phyloP scores from a whole-genome alignment of 2,888 invertebrate species.

The Hemicrepidius hirtus region DNA sequence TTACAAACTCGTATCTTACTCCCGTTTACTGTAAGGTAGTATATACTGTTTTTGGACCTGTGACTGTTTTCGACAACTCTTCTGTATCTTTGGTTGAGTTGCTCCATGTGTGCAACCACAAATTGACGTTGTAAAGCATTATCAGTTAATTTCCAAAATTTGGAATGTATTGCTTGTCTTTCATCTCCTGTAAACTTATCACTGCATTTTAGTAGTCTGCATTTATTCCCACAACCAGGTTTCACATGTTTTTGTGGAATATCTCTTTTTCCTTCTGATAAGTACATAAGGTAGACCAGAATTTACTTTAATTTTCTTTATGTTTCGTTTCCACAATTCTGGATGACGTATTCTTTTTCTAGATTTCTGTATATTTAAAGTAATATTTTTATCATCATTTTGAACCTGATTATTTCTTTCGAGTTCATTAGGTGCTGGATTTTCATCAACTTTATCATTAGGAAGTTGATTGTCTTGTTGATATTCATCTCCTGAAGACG shows the following conservation, averaged over 20 bases:
- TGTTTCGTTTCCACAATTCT: constrained; percentile 1
- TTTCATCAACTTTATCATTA: too few species aligned
- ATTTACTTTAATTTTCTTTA: constrained; percentile 21
- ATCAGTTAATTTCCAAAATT: constrained; percentile 14
- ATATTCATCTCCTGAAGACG: too few species aligned
- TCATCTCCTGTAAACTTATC: background rate
- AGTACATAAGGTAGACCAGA: constrained; percentile 4
- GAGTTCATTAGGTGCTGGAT: too few species aligned
- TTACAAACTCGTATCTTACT: constrained; percentile 6
- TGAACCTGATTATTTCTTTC: too few species aligned
- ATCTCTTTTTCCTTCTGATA: constrained; percentile 13
- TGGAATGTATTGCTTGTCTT: constrained; percentile 2
- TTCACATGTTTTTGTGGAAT: background rate
- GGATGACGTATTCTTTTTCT: background rate
- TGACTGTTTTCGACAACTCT: constrained; percentile 7
- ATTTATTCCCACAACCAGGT: background rate
- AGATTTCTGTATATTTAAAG: background rate
- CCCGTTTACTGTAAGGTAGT: background rate
- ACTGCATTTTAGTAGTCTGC: constrained; percentile 2
- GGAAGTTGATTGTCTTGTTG: too few species aligned
- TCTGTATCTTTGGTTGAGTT: background rate
- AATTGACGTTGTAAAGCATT: constrained; percentile 19
- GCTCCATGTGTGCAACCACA: constrained; percentile 17
- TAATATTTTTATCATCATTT: too few species aligned
- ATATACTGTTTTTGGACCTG: background rate